Evolutionary conservation across 1,140 invertebrate genomes (phyloP), one percentile per base, ranked within the genome.

Genomic region (Drosophila micromelanica): DNA sequence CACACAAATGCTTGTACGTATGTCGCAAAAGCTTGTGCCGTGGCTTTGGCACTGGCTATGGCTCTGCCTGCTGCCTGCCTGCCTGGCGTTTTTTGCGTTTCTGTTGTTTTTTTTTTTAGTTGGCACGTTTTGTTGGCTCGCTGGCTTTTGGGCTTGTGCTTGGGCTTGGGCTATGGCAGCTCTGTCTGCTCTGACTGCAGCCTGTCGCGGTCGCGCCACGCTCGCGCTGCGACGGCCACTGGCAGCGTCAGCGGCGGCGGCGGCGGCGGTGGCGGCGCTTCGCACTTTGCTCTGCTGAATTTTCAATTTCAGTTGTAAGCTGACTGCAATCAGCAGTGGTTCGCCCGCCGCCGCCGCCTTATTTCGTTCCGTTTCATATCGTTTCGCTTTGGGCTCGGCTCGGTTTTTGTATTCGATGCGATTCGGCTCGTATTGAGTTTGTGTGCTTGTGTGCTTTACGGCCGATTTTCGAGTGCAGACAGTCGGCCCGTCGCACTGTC

Each of bases 261-360:
- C 23, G 17, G 55, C 76, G 32, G 75, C 56, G 52, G 56, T 60
- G 60, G 76, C 85, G 84, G 73, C 84, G 84, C 84, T 90, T 90
- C 82, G 86, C 81, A 85, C 90, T 90, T 80, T 91, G 90, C 90
- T 91, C 82, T 90, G 90, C 90, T 91, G 90, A 91, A 91, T 91
- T 91, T 91, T 91, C 90, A 91, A 91, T 91, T 91, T 91, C 90
- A 91, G 90, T 91, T 91, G 90, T 91, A 90, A 91, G 90, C 90
- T 90, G 90, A 91, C 90, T 91, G 90, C 90, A 91, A 91, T 91
- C 90, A 91, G 90, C 90, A 85, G 80, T 91, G 90, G 90, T 90
- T 89, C 85, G 85, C n/a, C n/a, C n/a, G n/a, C n/a, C n/a, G n/a
- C n/a, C n/a, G n/a, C n/a, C n/a, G n/a, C 78, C 63, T 76, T 59